Percentiles rank a stretch among this genome's conserved stretches.
Evolutionary conservation across 2,113 vertebrate species (phyloP).

Genomic region (Halcyon senegalensis): DNA sequence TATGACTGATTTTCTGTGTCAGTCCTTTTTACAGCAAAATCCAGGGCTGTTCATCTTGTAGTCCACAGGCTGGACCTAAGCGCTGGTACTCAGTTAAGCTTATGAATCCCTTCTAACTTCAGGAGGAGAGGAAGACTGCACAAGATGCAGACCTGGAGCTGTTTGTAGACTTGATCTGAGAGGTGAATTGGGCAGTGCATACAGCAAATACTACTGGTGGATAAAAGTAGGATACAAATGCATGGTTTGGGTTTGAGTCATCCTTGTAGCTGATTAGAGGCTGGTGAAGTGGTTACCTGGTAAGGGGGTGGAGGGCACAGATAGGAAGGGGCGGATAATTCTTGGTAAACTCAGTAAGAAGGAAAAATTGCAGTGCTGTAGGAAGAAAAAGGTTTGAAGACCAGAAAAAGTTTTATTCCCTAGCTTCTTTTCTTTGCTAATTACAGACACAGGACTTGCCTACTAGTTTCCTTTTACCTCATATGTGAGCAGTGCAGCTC

Average conservation of each 20-base stretch:
- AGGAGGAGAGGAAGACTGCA: neutral
- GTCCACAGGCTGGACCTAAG: neutral
- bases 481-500: neutral
- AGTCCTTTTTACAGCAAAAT: neutral
- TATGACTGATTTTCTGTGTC: neutral
- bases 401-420: neutral
- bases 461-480: constrained; percentile 4
- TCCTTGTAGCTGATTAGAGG: neutral
- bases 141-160: neutral
- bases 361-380: neutral
- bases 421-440: neutral
- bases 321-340: neutral
- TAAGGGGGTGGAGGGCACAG: neutral
- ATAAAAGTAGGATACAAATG: neutral
- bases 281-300: neutral
- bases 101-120: neutral
- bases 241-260: neutral
- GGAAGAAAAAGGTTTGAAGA: neutral
- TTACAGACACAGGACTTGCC: neutral
- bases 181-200: neutral
- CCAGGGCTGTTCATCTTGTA: neutral
- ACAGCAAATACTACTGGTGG: neutral
- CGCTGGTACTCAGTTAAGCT: neutral
- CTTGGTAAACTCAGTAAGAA: neutral
- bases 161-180: neutral